Conservation (phyloP, 1,140 invertebrate genomes). For the Neomicropteryx cornuta region DNA sequence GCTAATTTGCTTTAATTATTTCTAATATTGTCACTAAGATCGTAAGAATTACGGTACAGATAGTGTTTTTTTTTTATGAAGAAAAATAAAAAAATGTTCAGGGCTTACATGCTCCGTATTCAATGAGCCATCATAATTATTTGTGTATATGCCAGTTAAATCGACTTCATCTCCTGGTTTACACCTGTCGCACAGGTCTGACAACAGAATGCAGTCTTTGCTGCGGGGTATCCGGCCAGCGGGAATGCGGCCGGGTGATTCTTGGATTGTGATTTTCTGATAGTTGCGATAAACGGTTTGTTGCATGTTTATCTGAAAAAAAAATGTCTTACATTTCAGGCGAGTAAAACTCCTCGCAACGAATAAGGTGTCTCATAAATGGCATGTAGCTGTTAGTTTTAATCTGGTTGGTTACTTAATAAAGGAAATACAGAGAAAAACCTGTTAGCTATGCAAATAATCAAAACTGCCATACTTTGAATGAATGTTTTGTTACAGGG, state of each 20-base stretch:
- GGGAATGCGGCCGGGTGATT: conserved; percentile 86
- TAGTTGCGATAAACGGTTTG: conserved; percentile 98
- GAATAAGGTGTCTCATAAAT: too few species aligned
- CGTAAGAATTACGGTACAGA: too few species aligned
- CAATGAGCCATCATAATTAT: conserved; percentile 95
- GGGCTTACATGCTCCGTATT: conserved; percentile 75
- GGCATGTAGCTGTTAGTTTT: too few species aligned
- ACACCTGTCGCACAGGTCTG: conserved; percentile 92
- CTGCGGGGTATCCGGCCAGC: conserved; percentile 95
- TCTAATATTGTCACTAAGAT: too few species aligned
- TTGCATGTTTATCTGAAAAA: conserved; percentile 75
- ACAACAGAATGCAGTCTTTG: conserved; percentile 92
- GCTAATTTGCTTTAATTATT: too few species aligned
- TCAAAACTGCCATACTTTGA: too few species aligned
- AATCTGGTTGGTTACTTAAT: too few species aligned
- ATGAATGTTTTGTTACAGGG: too few species aligned
- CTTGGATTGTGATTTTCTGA: conserved; percentile 96
- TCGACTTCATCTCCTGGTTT: conserved; percentile 99
- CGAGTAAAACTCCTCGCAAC: too few species aligned
- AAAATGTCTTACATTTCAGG: conserved; percentile 3
- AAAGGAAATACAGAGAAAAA: too few species aligned
- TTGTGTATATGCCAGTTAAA: conserved; percentile 90
- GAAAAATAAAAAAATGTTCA: conserved; percentile 3
- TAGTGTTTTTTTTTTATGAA: conserved; percentile 5
- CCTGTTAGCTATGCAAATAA: too few species aligned